A percentile compares a stretch with the other conserved stretches of the same genome.
phyloP scores from a whole-genome alignment of 2,888 invertebrate genomes.

The Argynnis bischoffii region DNA sequence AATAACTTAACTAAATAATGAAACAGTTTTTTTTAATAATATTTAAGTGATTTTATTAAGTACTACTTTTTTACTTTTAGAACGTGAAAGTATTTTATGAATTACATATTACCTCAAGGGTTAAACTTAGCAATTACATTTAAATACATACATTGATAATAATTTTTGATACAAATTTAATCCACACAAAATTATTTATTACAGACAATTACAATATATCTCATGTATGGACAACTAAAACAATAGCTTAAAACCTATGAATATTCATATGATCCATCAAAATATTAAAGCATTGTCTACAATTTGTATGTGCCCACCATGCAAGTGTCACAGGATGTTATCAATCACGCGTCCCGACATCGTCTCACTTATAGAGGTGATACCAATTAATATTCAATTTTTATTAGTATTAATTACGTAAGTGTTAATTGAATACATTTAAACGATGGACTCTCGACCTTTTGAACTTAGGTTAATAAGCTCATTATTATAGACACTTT shows the following conservation, averaged over 20 bases:
- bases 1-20: too few species aligned
- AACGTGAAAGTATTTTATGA: too few species aligned
- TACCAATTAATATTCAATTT: slow-evolving; percentile 43
- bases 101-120: too few species aligned
- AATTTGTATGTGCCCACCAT: slow-evolving; percentile 6
- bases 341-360: slow-evolving; percentile 56
- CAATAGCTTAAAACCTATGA: slow-evolving; percentile 12
- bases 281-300: slow-evolving; percentile 12
- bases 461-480: not conserved
- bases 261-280: slow-evolving; percentile 25
- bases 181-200: slow-evolving; percentile 2
- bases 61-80: too few species aligned
- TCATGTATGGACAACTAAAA: slow-evolving; percentile 1
- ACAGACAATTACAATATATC: not conserved
- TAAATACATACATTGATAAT: too few species aligned
- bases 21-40: too few species aligned
- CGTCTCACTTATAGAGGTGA: slow-evolving; percentile 46
- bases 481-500: too few species aligned
- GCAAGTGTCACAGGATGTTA: slow-evolving; percentile 52
- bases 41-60: too few species aligned
- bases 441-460: not conserved
- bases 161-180: too few species aligned
- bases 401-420: slow-evolving; percentile 31
- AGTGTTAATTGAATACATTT: slow-evolving; percentile 12
- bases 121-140: too few species aligned